Evolutionary conservation across 2,888 invertebrate species (phyloP).

Genomic region (Abrostola triplasia): DNA sequence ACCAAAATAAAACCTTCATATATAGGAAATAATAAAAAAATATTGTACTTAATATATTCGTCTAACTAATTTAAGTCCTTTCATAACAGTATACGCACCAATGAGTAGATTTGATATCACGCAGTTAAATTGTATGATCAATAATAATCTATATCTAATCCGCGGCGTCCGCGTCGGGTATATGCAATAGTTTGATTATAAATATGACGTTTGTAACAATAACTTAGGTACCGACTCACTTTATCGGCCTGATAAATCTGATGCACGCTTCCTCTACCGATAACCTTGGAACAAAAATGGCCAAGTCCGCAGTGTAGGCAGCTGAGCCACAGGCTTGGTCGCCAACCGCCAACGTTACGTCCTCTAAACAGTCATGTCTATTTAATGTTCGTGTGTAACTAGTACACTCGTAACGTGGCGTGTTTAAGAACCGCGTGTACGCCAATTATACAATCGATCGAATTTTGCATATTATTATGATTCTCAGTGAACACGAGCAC

Average conservation of each 20-base stretch:
- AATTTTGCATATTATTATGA: constrained; percentile 12
- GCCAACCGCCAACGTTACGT: constrained; percentile 46
- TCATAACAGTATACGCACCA: no score
- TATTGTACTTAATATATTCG: no score
- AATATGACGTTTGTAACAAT: constrained; percentile 2
- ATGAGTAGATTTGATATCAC: no score
- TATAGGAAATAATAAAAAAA: no score
- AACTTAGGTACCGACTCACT: neutral
- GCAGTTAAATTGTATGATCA: no score
- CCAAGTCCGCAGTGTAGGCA: constrained; percentile 16
- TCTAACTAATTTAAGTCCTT: no score
- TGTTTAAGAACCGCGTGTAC: constrained; percentile 21
- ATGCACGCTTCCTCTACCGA: constrained; percentile 13
- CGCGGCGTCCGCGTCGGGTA: neutral
- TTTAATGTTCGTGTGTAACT: constrained; percentile 39
- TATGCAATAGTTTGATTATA: neutral
- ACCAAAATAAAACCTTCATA: no score
- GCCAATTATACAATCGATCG: constrained; percentile 47
- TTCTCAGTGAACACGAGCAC: constrained; percentile 4
- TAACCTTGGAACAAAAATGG: constrained; percentile 41
- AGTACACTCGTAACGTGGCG: constrained; percentile 30
- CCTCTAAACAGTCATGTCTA: constrained; percentile 54
- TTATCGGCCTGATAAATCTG: constrained; percentile 8
- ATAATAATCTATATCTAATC: no score
- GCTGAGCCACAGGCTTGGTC: constrained; percentile 39